Evolutionary conservation across 2,797 vertebrate species (phyloP), one percentile per base, ranked within the genome.

Genomic region (Danio choprae): DNA sequence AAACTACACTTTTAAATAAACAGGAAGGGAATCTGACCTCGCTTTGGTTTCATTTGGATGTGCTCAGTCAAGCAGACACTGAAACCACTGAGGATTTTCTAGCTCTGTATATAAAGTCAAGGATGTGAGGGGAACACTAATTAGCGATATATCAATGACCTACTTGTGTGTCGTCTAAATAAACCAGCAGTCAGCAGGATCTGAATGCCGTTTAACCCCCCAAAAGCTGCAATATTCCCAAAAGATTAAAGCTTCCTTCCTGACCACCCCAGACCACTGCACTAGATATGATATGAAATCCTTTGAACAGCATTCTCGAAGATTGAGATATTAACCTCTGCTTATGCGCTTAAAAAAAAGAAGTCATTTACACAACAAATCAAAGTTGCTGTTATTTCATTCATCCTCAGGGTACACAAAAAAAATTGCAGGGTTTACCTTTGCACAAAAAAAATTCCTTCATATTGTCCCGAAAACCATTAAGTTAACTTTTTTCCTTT

Each of bases 151-250:
- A 75, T 86, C 85, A 80, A 86, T 81, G 83, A 83, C 59, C 81
- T 81, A 56, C 72, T 83, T 84, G 85, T 84, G 71, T 81, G 70
- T 79, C 53, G 44, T 65, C 76, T 79, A 68, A 79, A 84, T 84
- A 84, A 75, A 79, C 65, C 13, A n/a, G 55, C 78, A 81, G 82
- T 71, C 80, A 80, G 64, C 63, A 78, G 77, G 44, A 64, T 72
- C 55, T 59, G 53, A 59, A 69, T 41, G 76, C 44, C n/a, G 68
- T 64, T 72, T 72, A 64, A 73, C 41, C 77, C 44, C 69, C 58
- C 48, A 58, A 91, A 91, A 91, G 87, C 87, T 78, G 43, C 67
- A 87, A 89, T 87, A 87, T 88, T 79, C 69, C 68, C 77, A 29
- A 58, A 79, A 82, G 81, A 82, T 65, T 41, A 69, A 64, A 72